Conservation (phyloP, 2,113 vertebrate species). For the Syngnathus typhle region DNA sequence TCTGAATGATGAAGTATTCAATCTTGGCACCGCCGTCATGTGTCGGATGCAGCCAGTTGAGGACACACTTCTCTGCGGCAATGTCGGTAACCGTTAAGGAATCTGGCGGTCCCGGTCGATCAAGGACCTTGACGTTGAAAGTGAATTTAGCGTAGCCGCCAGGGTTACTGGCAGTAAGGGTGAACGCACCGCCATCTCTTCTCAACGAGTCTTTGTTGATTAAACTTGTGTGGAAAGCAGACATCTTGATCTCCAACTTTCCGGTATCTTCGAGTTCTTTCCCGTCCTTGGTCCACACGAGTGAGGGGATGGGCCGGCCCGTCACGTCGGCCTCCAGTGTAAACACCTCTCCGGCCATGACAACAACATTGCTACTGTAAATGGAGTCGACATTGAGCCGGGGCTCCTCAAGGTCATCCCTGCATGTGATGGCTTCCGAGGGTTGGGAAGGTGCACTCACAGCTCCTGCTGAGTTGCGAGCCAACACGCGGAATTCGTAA, state of each 20-base stretch:
- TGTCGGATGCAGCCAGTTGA: conserved; percentile 90
- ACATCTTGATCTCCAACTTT: conserved; percentile 88
- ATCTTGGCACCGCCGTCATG: conserved; percentile 95
- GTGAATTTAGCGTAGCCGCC: conserved; percentile 95
- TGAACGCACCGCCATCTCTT: conserved; percentile 85
- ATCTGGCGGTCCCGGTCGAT: conserved; percentile 93
- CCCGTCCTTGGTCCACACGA: conserved; percentile 92
- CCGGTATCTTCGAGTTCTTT: conserved; percentile 88
- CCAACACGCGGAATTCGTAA: conserved; percentile 94
- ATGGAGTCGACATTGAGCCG: conserved; percentile 84
- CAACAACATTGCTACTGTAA: conserved; percentile 80
- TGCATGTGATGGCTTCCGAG: conserved; percentile 88
- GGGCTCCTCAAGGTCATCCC: conserved; percentile 93
- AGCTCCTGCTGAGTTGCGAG: conserved; percentile 90
- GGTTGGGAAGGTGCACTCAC: conserved; percentile 89
- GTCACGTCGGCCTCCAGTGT: conserved; percentile 86
- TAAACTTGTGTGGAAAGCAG: conserved; percentile 86
- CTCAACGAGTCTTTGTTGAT: conserved; percentile 87
- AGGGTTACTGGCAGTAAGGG: conserved; percentile 89
- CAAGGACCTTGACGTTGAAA: conserved; percentile 92
- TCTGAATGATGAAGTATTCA: conserved; percentile 91
- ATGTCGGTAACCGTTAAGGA: conserved; percentile 84
- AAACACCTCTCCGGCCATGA: conserved; percentile 93
- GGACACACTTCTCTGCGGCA: conserved; percentile 88
- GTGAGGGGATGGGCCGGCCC: conserved; percentile 85